Conservation (phyloP, 2,797 vertebrate genomes). For the Pogonophryne albipinna region DNA sequence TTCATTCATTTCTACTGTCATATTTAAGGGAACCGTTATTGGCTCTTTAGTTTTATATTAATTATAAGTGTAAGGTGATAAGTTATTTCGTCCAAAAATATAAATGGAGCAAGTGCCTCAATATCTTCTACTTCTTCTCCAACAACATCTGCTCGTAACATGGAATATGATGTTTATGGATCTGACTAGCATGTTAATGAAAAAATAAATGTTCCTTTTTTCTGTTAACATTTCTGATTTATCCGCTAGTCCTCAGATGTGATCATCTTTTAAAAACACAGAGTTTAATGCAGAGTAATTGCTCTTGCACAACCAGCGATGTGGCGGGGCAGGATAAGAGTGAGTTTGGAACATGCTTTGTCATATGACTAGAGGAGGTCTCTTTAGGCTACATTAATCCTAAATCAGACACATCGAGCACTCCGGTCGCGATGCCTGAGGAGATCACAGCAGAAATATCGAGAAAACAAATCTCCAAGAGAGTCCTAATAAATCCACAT, state of each 20-base stretch:
- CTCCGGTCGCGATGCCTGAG: slow-evolving; percentile 45
- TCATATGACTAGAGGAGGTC: slow-evolving; percentile 50
- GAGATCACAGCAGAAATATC: slow-evolving; percentile 35
- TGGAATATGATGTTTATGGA: too few species aligned
- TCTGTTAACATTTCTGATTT: not conserved
- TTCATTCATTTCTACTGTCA: not conserved
- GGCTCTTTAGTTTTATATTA: not conserved
- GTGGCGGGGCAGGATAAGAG: slow-evolving; percentile 23
- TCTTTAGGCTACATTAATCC: slow-evolving; percentile 50
- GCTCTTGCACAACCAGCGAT: slow-evolving; percentile 23
- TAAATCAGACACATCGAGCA: slow-evolving; percentile 31
- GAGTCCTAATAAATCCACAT: slow-evolving; percentile 51
- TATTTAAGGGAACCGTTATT: not conserved
- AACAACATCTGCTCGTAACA: too few species aligned
- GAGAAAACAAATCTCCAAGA: slow-evolving; percentile 37
- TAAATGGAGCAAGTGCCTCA: not conserved
- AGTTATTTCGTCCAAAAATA: not conserved
- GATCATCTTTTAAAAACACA: slow-evolving; percentile 5
- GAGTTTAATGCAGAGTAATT: slow-evolving; percentile 27
- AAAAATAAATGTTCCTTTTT: not conserved
- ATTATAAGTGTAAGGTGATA: not conserved
- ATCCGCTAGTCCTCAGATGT: not conserved
- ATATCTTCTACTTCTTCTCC: not conserved
- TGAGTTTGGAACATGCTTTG: slow-evolving; percentile 44
- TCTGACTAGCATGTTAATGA: not conserved